Conservation (phyloP, 2,797 vertebrate species). For the Pteronotus mesoamericanus region DNA sequence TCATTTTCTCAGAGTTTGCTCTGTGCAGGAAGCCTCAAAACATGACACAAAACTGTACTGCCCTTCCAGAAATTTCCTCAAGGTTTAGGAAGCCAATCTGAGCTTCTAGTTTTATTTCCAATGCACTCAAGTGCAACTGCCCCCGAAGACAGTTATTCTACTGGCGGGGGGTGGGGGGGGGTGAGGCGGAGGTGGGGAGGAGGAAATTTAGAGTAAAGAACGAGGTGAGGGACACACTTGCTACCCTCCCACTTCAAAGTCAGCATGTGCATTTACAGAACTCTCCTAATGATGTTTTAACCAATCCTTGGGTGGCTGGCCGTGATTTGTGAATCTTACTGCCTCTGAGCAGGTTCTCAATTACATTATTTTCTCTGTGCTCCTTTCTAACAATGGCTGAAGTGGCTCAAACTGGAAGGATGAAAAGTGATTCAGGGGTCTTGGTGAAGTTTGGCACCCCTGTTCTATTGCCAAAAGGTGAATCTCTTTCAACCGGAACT, state of each 20-base stretch:
- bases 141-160: not conserved
- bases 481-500: not conserved
- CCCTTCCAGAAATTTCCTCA: not conserved
- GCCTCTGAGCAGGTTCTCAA: slow-evolving; percentile 29
- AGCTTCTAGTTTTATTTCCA: not conserved
- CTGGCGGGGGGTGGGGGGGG: not conserved
- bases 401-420: not conserved
- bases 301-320: not conserved
- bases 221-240: not conserved
- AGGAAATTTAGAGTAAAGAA: not conserved
- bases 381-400: not conserved
- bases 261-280: not conserved
- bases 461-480: not conserved
- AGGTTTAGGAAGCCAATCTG: not conserved
- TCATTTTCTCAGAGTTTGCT: not conserved
- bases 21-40: not conserved
- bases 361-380: not conserved
- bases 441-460: not conserved
- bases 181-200: not conserved
- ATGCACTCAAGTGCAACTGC: not conserved
- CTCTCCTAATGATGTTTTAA: not conserved
- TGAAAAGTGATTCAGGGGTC: not conserved
- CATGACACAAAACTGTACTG: not conserved
- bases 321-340: not conserved
- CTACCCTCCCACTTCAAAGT: not conserved